phyloP scores from a whole-genome alignment of 1,140 invertebrate genomes.

The Drosophila paulistorum region DNA sequence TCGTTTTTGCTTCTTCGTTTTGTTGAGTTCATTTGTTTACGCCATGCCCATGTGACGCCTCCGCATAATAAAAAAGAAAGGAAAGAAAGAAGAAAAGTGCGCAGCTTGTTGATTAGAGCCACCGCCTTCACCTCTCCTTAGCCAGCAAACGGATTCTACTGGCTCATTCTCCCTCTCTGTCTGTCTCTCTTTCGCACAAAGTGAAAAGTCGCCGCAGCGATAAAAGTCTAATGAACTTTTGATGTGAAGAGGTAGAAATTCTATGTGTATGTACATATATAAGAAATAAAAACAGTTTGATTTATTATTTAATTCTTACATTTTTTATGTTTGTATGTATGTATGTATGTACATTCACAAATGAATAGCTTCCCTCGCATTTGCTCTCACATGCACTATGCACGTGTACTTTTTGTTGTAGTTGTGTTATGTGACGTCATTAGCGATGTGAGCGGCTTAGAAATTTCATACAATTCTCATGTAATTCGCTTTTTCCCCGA shows the following conservation, averaged over 20 bases:
- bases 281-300: slow-evolving; percentile 3
- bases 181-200: background rate
- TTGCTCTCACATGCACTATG: background rate
- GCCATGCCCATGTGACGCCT: slow-evolving; percentile 42
- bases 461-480: background rate
- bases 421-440: background rate
- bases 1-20: slow-evolving; percentile 33
- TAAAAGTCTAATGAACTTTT: slow-evolving; percentile 77
- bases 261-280: slow-evolving; percentile 40
- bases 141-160: background rate
- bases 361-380: background rate
- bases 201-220: slow-evolving; percentile 33
- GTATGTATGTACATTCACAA: background rate
- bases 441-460: slow-evolving; percentile 1
- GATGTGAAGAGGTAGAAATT: slow-evolving; percentile 41
- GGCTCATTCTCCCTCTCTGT: background rate
- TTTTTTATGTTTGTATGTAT: background rate
- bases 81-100: slow-evolving; percentile 20
- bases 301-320: slow-evolving; percentile 9
- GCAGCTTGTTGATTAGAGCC: slow-evolving; percentile 49
- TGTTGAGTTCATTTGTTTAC: slow-evolving; percentile 68
- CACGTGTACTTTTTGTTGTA: slow-evolving; percentile 4
- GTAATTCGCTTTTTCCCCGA: background rate
- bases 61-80: slow-evolving; percentile 14
- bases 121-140: background rate